Percentiles rank a stretch among this genome's conserved stretches.
Conservation (phyloP, 2,113 vertebrate genomes). For the Typhlomys cinereus region DNA sequence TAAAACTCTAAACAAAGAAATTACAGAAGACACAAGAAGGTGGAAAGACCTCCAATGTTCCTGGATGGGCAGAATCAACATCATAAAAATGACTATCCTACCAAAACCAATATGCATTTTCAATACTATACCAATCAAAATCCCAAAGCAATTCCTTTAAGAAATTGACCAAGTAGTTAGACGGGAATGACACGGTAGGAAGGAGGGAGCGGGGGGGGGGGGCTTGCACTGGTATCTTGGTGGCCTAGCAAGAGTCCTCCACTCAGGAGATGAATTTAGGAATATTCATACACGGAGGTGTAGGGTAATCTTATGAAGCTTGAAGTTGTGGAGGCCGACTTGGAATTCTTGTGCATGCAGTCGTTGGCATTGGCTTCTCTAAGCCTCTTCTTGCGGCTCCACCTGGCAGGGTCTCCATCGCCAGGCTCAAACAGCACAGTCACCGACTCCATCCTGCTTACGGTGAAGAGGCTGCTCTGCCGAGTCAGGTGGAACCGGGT, state of each 20-base stretch:
- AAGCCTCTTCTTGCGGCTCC: constrained; percentile 85
- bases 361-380: constrained; percentile 79
- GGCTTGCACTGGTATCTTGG: neutral
- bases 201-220: too few species aligned
- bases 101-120: too few species aligned
- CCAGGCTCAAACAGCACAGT: constrained; percentile 86
- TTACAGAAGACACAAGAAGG: too few species aligned
- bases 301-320: constrained; percentile 85
- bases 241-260: neutral
- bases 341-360: constrained; percentile 79
- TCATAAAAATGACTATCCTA: too few species aligned
- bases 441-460: constrained; percentile 94
- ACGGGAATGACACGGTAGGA: neutral
- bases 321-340: constrained; percentile 75
- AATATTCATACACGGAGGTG: constrained; percentile 87
- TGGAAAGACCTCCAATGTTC: too few species aligned
- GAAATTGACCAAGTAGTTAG: neutral
- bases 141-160: too few species aligned
- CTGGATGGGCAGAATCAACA: too few species aligned
- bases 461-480: constrained; percentile 94
- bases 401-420: constrained; percentile 74
- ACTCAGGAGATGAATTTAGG: constrained; percentile 78
- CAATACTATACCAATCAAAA: too few species aligned
- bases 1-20: too few species aligned
- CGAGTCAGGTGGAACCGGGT: constrained; percentile 89